Percentiles rank a stretch among this genome's conserved stretches.
phyloP scores from a whole-genome alignment of 2,113 vertebrate genomes.

The Danionella cerebrum region DNA sequence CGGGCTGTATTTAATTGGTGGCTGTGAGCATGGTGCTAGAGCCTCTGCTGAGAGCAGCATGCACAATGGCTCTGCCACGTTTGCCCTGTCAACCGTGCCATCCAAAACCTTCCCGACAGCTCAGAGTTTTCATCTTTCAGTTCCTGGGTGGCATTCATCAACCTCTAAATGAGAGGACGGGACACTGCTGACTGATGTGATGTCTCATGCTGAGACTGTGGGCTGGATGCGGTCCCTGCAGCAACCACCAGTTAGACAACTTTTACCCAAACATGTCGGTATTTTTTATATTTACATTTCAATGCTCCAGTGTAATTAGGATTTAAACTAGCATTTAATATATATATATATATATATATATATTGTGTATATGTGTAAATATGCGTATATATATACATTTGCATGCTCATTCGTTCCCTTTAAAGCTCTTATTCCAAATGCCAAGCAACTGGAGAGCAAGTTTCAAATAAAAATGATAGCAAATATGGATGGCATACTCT shows the following conservation, averaged over 20 bases:
- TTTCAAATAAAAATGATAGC: no score
- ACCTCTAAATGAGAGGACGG: slow-evolving; percentile 58
- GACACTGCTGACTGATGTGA: slow-evolving; percentile 58
- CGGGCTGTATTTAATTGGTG: slow-evolving; percentile 63
- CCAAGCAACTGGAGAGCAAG: no score
- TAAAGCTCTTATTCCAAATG: no score
- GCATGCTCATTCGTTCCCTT: no score
- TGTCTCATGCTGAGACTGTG: slow-evolving; percentile 39
- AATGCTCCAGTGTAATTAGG: no score
- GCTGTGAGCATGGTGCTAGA: slow-evolving; percentile 32
- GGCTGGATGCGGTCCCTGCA: slow-evolving; percentile 43
- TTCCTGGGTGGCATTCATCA: slow-evolving; percentile 69
- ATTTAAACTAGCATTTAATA: no score
- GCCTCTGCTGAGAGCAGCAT: slow-evolving; percentile 18
- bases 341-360: no score
- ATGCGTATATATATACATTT: no score
- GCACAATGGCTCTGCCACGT: slow-evolving; percentile 17
- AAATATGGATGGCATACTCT: no score
- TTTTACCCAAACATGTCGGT: background rate
- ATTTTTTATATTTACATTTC: no score
- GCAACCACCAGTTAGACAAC: background rate
- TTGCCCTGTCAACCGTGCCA: slow-evolving; percentile 50
- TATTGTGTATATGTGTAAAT: no score
- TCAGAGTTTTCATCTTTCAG: slow-evolving; percentile 44
- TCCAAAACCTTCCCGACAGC: slow-evolving; percentile 60